Percentiles rank a stretch among this genome's conserved stretches.
phyloP scores from a whole-genome alignment of 2,113 vertebrate species.

The Podarcis raffonei region DNA sequence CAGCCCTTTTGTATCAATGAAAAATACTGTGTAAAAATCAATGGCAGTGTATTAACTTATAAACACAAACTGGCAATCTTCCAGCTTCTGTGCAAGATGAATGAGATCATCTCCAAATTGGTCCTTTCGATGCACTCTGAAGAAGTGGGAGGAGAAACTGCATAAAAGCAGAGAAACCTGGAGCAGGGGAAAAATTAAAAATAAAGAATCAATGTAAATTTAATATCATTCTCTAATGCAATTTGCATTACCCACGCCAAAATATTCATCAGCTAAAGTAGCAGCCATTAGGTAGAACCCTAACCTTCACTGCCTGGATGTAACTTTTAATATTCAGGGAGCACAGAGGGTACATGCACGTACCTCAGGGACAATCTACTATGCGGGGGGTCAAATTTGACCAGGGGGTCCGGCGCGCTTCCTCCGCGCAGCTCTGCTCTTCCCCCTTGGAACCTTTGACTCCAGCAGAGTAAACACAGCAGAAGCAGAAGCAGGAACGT shows the following conservation, averaged over 20 bases:
- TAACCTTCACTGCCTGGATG: constrained; percentile 25
- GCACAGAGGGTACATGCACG: background rate
- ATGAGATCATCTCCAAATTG: constrained; percentile 45
- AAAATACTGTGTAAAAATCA: constrained; percentile 47
- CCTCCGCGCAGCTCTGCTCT: no score
- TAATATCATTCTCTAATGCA: background rate
- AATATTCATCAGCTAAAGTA: constrained; percentile 37
- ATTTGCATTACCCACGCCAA: constrained; percentile 35
- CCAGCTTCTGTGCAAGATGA: constrained; percentile 41
- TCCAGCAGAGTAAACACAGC: no score
- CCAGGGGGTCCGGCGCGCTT: no score
- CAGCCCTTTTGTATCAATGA: constrained; percentile 14
- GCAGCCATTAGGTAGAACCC: constrained; percentile 28
- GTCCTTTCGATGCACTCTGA: constrained; percentile 37
- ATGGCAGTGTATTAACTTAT: constrained; percentile 16
- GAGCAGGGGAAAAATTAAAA: constrained; percentile 27
- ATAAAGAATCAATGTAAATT: constrained; percentile 43
- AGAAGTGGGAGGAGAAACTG: background rate
- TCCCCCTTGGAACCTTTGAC: no score
- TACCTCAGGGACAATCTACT: background rate
- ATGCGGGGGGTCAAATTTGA: no score
- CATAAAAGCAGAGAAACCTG: background rate
- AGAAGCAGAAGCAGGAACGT: no score
- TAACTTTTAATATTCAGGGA: background rate
- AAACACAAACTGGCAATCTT: constrained; percentile 36